Evolutionary conservation across 2,113 vertebrate genomes (phyloP), one percentile per base, ranked within the genome.

Genomic region (Osmerus eperlanus): DNA sequence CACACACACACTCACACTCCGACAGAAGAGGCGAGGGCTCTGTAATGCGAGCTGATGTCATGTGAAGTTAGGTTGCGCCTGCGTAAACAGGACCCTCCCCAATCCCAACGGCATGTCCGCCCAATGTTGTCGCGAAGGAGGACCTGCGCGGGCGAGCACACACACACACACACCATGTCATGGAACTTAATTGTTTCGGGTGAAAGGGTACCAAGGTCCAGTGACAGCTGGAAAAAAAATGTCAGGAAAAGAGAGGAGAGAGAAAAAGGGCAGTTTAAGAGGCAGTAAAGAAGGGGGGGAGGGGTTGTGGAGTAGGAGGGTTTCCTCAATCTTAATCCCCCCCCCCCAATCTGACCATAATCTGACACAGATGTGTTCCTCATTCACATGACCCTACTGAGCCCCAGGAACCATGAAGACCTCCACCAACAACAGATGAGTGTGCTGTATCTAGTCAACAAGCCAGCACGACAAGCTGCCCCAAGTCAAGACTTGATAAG

Each of bases 321-420:
- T 36, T 36, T 36, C 32, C 32, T 36, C 32, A 36, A 36, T 36
- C 32, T 36, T 36, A 36, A 36, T 36, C 32, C 32, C 54, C 58
- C 6, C 59, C 61, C 62, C 60, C 54, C 74, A 28, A 47, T 67
- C 77, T 60, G 54, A 77, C 78, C 74, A 36, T 91, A 84, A 89
- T 89, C 72, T 88, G 82, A 79, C 84, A 79, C 89, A 93, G 88
- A 92, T 85, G 87, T 84, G 81, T 18, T 64, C 72, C 74, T 86
- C 55, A 86, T 91, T 93, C 83, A 84, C 80, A 87, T 86, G 86
- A 89, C 83, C 88, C 41, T 83, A 78, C 80, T 52, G 60, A 65
- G 81, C 75, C 65, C 51, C 68, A 58, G 52, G 62, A 69, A 76
- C 65, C 28, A 80, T 75, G 74, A 72, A 76, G 14, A 75, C 76